phyloP scores from a whole-genome alignment of 2,888 invertebrate species.

The Eilema griseolum region DNA sequence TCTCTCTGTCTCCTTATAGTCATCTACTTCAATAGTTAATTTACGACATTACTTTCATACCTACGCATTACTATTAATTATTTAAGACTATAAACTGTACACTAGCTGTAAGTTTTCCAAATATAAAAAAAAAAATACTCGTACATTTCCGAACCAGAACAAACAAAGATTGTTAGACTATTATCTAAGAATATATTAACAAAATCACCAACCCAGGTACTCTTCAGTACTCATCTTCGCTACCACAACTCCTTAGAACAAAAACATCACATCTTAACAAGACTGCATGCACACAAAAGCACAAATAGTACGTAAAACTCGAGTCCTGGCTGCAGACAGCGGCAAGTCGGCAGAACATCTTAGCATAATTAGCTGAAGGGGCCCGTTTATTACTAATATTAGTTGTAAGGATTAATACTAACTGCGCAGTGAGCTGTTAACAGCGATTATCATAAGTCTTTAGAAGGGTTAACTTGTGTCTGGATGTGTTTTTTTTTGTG shows the following conservation, averaged over 20 bases:
- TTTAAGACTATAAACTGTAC: too few species aligned
- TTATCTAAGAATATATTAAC: too few species aligned
- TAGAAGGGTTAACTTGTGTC: slow-evolving; percentile 22
- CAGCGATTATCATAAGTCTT: slow-evolving; percentile 74
- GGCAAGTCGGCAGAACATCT: slow-evolving; percentile 74
- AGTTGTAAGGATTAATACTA: slow-evolving; percentile 83
- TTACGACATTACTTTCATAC: too few species aligned
- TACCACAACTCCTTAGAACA: not conserved
- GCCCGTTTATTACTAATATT: slow-evolving; percentile 85
- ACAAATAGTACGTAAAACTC: slow-evolving; percentile 62
- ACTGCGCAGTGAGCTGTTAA: slow-evolving; percentile 63
- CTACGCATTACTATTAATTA: too few species aligned
- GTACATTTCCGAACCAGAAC: too few species aligned
- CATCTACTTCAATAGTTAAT: too few species aligned
- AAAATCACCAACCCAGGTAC: too few species aligned
- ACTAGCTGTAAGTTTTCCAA: too few species aligned
- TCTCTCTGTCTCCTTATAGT: too few species aligned
- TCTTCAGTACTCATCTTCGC: too few species aligned
- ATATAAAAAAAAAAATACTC: too few species aligned
- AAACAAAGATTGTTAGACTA: too few species aligned
- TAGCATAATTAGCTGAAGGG: slow-evolving; percentile 84
- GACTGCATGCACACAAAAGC: slow-evolving; percentile 41
- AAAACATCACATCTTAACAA: not conserved
- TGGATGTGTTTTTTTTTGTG: slow-evolving; percentile 12
- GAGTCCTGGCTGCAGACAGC: slow-evolving; percentile 70